These are phyloP conservation scores for Chionis minor DNA, from an alignment of 2,113 vertebrate species.

Conservation along the genomic window DNA sequence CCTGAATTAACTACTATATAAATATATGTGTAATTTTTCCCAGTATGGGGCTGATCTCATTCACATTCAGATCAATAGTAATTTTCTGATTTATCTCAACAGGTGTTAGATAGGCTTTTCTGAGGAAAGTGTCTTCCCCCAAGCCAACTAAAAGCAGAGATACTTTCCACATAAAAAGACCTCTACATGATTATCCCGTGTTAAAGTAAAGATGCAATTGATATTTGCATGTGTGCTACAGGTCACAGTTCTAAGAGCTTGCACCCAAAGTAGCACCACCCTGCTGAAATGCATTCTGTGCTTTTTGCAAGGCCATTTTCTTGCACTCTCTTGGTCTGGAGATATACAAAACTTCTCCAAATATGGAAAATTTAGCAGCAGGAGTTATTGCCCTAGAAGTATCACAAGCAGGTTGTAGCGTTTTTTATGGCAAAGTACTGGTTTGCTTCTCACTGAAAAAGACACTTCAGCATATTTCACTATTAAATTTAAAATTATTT, in stretches of 20 bases:
- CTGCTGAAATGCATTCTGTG: not conserved
- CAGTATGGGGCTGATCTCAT: not conserved
- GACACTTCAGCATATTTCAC: not conserved
- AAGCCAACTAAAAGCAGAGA: not conserved
- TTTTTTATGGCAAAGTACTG: not conserved
- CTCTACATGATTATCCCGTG: not conserved
- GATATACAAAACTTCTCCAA: not conserved
- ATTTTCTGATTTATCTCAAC: slow-evolving; percentile 2
- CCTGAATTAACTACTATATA: not conserved
- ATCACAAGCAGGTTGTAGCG: rapidly evolving
- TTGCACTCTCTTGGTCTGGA: not conserved
- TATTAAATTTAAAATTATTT: slow-evolving; percentile 11
- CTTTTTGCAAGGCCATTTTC: not conserved
- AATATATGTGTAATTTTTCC: not conserved
- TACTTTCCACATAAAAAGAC: not conserved
- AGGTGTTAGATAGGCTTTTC: not conserved
- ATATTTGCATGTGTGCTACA: not conserved
- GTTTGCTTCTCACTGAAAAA: not conserved
- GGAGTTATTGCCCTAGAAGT: not conserved
- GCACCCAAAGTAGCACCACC: not conserved
- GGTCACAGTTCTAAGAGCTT: not conserved
- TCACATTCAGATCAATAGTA: slow-evolving; percentile 25
- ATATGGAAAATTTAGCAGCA: not conserved
- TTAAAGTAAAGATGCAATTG: not conserved
- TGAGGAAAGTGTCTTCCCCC: not conserved